Evolutionary conservation across 2,888 invertebrate species (phyloP).

Genomic region (Myopa testacea): DNA sequence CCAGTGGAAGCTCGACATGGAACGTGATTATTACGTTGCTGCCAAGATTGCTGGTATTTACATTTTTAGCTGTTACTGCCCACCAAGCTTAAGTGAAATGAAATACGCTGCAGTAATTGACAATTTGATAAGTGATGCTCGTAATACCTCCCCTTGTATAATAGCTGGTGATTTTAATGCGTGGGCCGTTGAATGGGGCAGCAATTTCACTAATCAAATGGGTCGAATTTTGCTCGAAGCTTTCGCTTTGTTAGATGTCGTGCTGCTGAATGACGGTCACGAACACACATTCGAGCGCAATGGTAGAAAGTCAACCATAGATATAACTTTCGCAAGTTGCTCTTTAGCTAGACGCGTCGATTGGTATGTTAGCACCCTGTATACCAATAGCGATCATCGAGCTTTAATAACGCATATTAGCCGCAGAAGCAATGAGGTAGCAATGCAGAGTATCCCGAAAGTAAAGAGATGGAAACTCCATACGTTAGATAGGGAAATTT

Average conservation of each 20-base stretch:
- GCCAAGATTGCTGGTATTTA: neutral
- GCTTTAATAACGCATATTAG: too few species aligned
- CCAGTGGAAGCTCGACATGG: neutral
- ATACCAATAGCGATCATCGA: neutral
- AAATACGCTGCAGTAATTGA: too few species aligned
- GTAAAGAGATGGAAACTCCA: too few species aligned
- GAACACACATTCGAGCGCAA: neutral
- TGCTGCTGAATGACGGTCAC: conserved; percentile 4
- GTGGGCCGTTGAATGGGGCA: neutral
- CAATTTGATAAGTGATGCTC: too few species aligned
- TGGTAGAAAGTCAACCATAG: neutral
- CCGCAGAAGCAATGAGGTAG: too few species aligned
- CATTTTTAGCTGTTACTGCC: too few species aligned
- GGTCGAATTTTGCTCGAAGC: conserved; percentile 1
- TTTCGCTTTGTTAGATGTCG: neutral
- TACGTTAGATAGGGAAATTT: too few species aligned
- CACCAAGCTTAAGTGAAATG: too few species aligned
- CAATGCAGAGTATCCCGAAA: too few species aligned
- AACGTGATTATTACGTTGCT: neutral
- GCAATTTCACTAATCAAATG: neutral
- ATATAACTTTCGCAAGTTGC: conserved; percentile 1
- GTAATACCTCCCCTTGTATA: too few species aligned
- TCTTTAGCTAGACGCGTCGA: neutral
- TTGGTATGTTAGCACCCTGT: conserved; percentile 3
- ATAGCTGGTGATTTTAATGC: too few species aligned